Evolutionary conservation across 2,113 vertebrate genomes (phyloP), one percentile per base, ranked within the genome.

Genomic region (Nothoprocta perdicaria): DNA sequence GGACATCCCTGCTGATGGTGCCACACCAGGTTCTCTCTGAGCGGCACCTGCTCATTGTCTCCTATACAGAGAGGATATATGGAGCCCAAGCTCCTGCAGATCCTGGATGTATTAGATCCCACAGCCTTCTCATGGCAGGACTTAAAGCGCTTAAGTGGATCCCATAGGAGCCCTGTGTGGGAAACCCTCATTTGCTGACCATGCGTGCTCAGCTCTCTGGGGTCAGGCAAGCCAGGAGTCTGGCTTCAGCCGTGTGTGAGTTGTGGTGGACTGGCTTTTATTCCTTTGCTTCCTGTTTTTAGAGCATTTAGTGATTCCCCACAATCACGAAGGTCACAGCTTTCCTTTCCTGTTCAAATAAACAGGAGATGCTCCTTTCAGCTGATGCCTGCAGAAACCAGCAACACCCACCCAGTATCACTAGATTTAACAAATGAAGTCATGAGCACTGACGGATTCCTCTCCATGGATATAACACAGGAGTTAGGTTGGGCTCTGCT

Each of bases 31-130:
- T 94, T 86, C 45, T 80, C 55, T 87, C 50, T 63, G 68, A 91
- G 58, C 95, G 82, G 68, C 93, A 97, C 92, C 93, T 96, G 95
- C 94, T 94, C 89, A 33, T 68, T 57, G 75, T 85, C 76, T 93
- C 75, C 60, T 83, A 15, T 45, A 9, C 53, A n/a, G 76, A 68
- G 73, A 81, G 11, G 48, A 48, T 48, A 48, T 48, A 23, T 45
- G 80, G 57, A 84, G 6, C 19, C 61, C 57, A 76, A 80, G 50
- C 45, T 79, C 0, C 48, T 81, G 71, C 50, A 88, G 87, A 79
- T 87, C 61, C 61, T 89, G 5, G 27, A 78, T 84, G 68, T 63
- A 60, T 80, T 80, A 85, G 50, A 71, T 92, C 87, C 66, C 77
- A 69, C 45, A 86, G 87, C 46, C 75, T 89, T 80, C 33, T 85